Evolutionary conservation across 2,113 vertebrate genomes (phyloP).

Genomic region (Amblyopsis rosae): DNA sequence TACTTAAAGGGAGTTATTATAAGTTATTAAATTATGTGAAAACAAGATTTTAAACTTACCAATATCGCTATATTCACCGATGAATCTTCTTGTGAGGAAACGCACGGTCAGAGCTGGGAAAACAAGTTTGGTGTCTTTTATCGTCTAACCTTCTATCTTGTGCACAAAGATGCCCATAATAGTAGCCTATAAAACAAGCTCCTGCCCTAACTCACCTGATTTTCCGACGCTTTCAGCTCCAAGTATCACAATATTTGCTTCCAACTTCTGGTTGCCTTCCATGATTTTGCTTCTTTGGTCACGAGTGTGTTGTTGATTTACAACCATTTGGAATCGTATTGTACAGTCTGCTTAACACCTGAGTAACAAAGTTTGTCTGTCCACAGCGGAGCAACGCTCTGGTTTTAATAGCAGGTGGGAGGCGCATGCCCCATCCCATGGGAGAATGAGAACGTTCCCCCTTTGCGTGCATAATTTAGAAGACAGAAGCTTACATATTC

Average conservation of each 20-base stretch:
- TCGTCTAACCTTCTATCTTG: neutral
- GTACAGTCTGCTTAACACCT: neutral
- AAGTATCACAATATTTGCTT: constrained; percentile 59
- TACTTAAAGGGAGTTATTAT: neutral
- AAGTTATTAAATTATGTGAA: too few species aligned
- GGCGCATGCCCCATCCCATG: neutral
- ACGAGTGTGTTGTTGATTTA: constrained; percentile 41
- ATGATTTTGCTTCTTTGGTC: constrained; percentile 45
- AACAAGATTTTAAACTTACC: constrained; percentile 60
- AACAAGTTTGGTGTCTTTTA: neutral
- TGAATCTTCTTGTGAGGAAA: constrained; percentile 82
- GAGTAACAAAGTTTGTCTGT: too few species aligned
- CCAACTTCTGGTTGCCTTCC: constrained; percentile 52
- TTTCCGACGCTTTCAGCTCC: constrained; percentile 67
- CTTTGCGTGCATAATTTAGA: too few species aligned
- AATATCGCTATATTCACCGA: constrained; percentile 83
- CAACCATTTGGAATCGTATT: constrained; percentile 56
- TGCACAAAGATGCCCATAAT: neutral
- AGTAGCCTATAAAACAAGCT: neutral
- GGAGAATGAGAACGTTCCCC: neutral
- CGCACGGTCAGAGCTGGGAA: constrained; percentile 79
- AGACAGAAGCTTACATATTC: too few species aligned
- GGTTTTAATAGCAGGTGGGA: neutral
- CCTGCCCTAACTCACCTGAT: constrained; percentile 47
- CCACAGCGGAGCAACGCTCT: too few species aligned